Percentiles rank a stretch among this genome's conserved stretches.
Conservation (phyloP, 2,888 invertebrate genomes). For the Drosophila melanocephala region DNA sequence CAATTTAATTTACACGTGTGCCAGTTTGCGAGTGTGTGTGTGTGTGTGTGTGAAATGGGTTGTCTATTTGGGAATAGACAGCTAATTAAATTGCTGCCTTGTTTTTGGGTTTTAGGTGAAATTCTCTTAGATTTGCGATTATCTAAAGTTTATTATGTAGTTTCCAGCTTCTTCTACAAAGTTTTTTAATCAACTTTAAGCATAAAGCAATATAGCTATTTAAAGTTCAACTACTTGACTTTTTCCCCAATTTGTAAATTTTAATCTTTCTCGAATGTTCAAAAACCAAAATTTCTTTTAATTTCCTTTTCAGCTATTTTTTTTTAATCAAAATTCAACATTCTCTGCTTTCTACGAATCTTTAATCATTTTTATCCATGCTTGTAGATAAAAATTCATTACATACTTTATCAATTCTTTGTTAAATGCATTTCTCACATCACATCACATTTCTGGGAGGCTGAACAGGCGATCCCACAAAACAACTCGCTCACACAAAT, state of each 20-base stretch:
- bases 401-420: constrained; percentile 22
- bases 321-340: constrained; percentile 6
- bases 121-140: not conserved
- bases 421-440: constrained; percentile 35
- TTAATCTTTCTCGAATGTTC: not conserved
- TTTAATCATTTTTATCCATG: constrained; percentile 28
- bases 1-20: constrained; percentile 46
- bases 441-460: constrained; percentile 12
- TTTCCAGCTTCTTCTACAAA: constrained; percentile 18
- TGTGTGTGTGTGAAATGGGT: constrained; percentile 15
- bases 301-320: not conserved
- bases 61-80: constrained; percentile 9
- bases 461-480: constrained; percentile 25
- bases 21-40: not conserved
- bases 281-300: not conserved
- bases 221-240: not conserved
- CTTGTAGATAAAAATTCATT: constrained; percentile 40
- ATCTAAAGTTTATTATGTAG: not conserved
- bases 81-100: constrained; percentile 41
- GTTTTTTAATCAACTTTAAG: not conserved
- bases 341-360: constrained; percentile 33
- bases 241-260: not conserved
- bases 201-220: not conserved
- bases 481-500: not conserved
- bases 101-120: not conserved